phyloP scores from a whole-genome alignment of 1,140 invertebrate genomes.

The Homarus americanus region DNA sequence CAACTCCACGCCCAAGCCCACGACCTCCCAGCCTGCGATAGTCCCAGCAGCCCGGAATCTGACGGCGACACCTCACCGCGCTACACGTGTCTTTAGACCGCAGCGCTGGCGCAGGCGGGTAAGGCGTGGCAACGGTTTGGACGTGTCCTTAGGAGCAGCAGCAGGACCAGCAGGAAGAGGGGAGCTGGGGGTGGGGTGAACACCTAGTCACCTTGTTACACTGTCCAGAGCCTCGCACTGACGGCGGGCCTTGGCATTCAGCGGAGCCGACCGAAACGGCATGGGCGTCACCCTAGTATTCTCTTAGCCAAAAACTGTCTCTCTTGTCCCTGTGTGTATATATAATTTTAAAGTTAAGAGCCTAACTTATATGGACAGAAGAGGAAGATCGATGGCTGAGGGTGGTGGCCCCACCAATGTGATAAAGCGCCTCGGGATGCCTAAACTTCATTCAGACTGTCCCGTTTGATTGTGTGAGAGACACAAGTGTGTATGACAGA shows the following conservation, averaged over 20 bases:
- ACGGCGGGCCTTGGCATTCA: too few species aligned
- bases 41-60: too few species aligned
- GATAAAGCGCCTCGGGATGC: constrained; percentile 6
- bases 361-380: constrained; percentile 18
- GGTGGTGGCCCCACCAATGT: background rate
- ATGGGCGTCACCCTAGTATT: background rate
- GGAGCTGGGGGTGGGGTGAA: constrained; percentile 1
- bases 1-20: constrained; percentile 25
- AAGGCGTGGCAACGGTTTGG: constrained; percentile 24
- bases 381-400: background rate
- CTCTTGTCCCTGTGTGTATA: background rate
- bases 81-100: constrained; percentile 34
- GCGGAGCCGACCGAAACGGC: background rate
- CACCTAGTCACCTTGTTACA: background rate
- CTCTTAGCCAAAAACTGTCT: background rate
- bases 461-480: background rate
- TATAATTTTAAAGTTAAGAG: background rate
- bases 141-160: constrained; percentile 29
- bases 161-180: background rate
- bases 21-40: constrained; percentile 18
- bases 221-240: background rate
- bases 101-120: constrained; percentile 48
- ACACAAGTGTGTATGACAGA: constrained; percentile 16
- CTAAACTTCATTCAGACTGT: background rate
- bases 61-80: constrained; percentile 19